Percentiles rank a stretch among this genome's conserved stretches.
Conservation (phyloP, 2,888 invertebrate species). For the Loripinus fragilis region DNA sequence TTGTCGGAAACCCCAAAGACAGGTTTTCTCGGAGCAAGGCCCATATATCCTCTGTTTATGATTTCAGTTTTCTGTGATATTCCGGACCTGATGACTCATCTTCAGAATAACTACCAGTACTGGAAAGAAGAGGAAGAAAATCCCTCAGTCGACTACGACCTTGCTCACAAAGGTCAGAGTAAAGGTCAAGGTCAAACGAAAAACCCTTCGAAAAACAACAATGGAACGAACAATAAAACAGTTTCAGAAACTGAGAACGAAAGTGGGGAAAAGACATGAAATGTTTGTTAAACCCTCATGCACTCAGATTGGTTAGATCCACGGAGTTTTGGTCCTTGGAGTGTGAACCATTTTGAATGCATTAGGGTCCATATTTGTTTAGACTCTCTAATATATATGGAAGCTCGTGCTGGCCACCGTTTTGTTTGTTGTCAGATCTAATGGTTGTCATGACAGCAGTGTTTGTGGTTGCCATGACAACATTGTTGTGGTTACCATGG, state of each 20-base stretch:
- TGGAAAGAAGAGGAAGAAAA: constrained; percentile 89
- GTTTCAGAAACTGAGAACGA: constrained; percentile 28
- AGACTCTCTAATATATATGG: neutral
- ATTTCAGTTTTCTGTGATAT: constrained; percentile 93
- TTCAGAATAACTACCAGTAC: constrained; percentile 93
- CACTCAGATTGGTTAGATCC: no score
- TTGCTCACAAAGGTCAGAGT: constrained; percentile 13
- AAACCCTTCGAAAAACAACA: constrained; percentile 28
- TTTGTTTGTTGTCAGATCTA: constrained; percentile 25
- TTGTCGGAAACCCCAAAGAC: no score
- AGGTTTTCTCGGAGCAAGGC: no score
- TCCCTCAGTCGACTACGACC: constrained; percentile 45
- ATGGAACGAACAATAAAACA: neutral
- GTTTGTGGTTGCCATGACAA: constrained; percentile 16
- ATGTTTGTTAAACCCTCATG: neutral
- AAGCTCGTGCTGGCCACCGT: constrained; percentile 7
- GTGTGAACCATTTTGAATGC: no score
- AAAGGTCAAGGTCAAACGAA: constrained; percentile 12
- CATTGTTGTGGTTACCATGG: constrained; percentile 17
- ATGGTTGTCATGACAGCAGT: constrained; percentile 12
- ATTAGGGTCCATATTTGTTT: no score
- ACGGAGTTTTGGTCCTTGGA: no score
- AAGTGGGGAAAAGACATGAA: constrained; percentile 46
- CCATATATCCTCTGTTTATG: no score
- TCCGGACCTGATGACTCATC: constrained; percentile 93